Conservation (phyloP, 2,797 vertebrate genomes). For the Chrysocyon brachyurus region DNA sequence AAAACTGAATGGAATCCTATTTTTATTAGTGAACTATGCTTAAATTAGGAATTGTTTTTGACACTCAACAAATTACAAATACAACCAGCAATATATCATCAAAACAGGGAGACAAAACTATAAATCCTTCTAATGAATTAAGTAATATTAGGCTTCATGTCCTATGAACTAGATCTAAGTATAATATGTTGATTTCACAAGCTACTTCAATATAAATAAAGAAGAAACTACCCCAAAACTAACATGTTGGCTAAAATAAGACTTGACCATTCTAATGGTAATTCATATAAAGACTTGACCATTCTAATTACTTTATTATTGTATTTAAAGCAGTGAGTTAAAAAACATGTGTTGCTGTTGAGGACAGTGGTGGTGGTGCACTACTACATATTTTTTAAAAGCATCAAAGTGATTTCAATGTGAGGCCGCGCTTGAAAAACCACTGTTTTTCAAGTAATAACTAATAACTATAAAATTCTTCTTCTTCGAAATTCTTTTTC, state of each 20-base stretch:
- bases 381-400: neutral
- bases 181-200: neutral
- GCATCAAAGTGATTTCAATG: neutral
- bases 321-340: neutral
- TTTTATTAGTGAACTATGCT: slow-evolving; percentile 21
- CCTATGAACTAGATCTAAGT: slow-evolving; percentile 29
- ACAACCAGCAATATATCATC: slow-evolving; percentile 50
- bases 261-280: neutral
- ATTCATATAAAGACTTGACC: neutral
- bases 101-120: slow-evolving; percentile 52
- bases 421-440: slow-evolving; percentile 19
- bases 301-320: slow-evolving; percentile 23
- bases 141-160: slow-evolving; percentile 15
- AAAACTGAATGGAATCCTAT: slow-evolving; percentile 46
- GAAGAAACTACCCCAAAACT: slow-evolving; percentile 37
- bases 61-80: neutral
- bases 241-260: slow-evolving; percentile 26
- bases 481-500: slow-evolving; percentile 21
- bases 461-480: slow-evolving; percentile 58
- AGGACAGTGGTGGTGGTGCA: neutral
- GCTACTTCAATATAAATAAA: neutral
- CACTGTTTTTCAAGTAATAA: slow-evolving; percentile 49
- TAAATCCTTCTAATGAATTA: slow-evolving; percentile 54
- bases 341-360: neutral
- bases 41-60: slow-evolving; percentile 51